phyloP scores from a whole-genome alignment of 2,113 vertebrate species.

The Saguinus midas region DNA sequence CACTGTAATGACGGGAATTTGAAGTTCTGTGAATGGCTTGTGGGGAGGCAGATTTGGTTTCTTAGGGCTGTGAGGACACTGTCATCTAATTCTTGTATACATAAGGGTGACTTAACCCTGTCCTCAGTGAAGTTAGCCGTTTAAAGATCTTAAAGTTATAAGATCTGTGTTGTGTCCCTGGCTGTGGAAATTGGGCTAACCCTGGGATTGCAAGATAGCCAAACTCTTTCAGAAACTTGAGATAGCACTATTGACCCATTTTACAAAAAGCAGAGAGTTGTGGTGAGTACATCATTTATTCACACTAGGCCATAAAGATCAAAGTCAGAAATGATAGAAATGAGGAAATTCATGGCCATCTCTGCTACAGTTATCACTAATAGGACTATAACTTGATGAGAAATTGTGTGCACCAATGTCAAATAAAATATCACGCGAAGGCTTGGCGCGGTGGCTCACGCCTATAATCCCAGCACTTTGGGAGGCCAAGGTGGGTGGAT shows the following conservation, averaged over 20 bases:
- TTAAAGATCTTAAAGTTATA: not conserved
- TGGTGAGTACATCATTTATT: not conserved
- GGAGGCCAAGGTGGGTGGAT: too few relatives aligned
- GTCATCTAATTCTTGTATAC: not conserved
- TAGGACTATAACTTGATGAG: not conserved
- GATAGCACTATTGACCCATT: not conserved
- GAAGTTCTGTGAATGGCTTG: not conserved
- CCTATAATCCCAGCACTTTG: too few relatives aligned
- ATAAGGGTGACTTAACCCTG: not conserved
- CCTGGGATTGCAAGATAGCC: not conserved
- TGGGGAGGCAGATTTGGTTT: not conserved
- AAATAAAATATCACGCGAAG: not conserved
- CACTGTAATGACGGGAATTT: not conserved
- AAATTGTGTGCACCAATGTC: not conserved
- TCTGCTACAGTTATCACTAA: slow-evolving; percentile 22
- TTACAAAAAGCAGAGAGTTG: not conserved
- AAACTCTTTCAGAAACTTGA: not conserved
- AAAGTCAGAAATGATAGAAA: slow-evolving; percentile 20
- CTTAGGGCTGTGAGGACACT: not conserved
- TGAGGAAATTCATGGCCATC: not conserved
- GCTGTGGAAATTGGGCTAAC: not conserved
- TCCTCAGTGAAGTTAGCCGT: not conserved
- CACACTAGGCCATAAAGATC: not conserved
- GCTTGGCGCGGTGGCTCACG: too few relatives aligned
- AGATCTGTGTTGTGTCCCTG: not conserved